Evolutionary conservation across 2,797 vertebrate species (phyloP), one percentile per base, ranked within the genome.

Genomic region (Gobio occitaniae): DNA sequence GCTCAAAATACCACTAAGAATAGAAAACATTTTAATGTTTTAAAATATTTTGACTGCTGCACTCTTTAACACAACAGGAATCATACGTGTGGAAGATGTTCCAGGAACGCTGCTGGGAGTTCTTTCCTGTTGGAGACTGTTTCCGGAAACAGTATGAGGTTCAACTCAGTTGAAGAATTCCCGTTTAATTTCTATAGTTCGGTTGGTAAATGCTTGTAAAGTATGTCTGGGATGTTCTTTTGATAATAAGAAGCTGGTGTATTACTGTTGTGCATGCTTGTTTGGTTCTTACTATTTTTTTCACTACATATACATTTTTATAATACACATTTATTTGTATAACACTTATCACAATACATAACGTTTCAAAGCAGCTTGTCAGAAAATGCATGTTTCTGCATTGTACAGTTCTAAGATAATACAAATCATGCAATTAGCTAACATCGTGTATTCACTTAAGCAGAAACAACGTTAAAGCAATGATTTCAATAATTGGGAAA

Each of bases 11-110:
- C 21, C 21, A n/a, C 21, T 3, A 65, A 32, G 1, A 32, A 65
- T 32, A 1, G 12, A 65, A 65, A 63, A 63, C n/a, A 63, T 63
- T 63, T 29, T 2, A 32, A 65, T 16, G 29, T 65, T 65, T 65
- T 59, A 15, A 44, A 47, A 29, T 29, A 36, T 4, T 63, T 29
- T 50, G 32, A 56, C 16, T 13, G 11, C n/a, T 78, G 2, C n/a
- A 69, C 63, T 72, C 32, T 81, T 38, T 59, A 47, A 50, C 61
- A 47, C 25, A 50, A 83, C 91, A 96, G 95, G 95, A 95, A 90
- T 96, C 95, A 59, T 95, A 93, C 48, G 94, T 96, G 85, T 96
- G 95, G 95, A 96, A 95, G 92, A 95, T 96, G 95, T 95, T 95
- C 91, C 95, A 96, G 93, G 94, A 95, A 79, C 94, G 94, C 71